Evolutionary conservation across 2,113 vertebrate genomes (phyloP).

Genomic region (Anolis sagrei): DNA sequence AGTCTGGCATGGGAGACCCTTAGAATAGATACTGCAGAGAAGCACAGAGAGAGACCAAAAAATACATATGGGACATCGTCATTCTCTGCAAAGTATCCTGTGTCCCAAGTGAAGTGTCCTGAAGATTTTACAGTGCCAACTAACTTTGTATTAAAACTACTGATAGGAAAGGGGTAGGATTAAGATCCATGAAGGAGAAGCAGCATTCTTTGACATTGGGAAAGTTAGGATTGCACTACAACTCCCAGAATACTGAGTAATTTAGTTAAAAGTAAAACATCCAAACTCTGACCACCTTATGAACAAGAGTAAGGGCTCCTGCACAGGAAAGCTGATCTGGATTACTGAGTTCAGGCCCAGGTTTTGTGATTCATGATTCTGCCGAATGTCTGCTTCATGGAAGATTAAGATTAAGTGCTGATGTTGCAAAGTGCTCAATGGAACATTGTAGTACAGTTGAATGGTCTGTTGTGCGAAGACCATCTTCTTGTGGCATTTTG

Average conservation of each 20-base stretch:
- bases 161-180: not conserved
- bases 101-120: conserved; percentile 10
- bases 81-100: not conserved
- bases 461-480: not conserved
- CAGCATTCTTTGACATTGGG: too few species aligned
- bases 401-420: not conserved
- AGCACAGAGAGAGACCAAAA: not conserved
- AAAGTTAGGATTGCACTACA: too few species aligned
- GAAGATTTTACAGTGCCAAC: not conserved
- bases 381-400: not conserved
- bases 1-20: conserved; percentile 40
- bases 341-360: not conserved
- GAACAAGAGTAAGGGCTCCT: not conserved
- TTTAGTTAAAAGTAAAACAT: too few species aligned
- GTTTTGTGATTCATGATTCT: not conserved
- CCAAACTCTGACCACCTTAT: not conserved
- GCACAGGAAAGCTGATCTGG: not conserved
- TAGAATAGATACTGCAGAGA: conserved; percentile 50
- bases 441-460: not conserved
- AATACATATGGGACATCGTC: not conserved
- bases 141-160: conserved; percentile 11
- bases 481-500: not conserved
- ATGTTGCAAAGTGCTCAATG: not conserved
- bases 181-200: not conserved
- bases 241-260: too few species aligned